Evolutionary conservation across 2,888 invertebrate genomes (phyloP), one percentile per base, ranked within the genome.

Genomic region (Eremobia ochroleuca): DNA sequence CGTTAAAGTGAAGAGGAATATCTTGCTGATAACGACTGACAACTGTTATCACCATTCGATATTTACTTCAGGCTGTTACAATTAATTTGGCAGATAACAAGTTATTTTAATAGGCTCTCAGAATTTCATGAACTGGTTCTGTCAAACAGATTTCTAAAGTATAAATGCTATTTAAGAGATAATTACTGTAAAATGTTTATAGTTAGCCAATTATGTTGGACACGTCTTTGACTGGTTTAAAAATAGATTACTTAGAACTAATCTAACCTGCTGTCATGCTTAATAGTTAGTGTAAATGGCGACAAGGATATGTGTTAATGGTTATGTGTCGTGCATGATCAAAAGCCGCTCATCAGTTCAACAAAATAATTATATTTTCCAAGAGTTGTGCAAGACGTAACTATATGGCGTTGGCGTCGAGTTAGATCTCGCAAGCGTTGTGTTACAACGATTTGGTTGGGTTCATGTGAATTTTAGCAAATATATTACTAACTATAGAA

Each of bases 41-140:
- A 59, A 11, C 68, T 69, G 28, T 73, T 77, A 72, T 81, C 77
- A 72, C 49, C 28, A 37, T 37, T 73, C 61, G 37, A 55, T 70
- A 66, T 73, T 68, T 59, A 70, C 69, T 69, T 49, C 15, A 15
- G 25, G 18, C 28, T 62, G 49, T 67, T 73, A 73, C n/a, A 73
- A 67, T 77, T 82, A 73, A 78, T 82, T 83, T 73, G 52, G 62
- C 37, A 62, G 55, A 82, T 62, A 55, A 82, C n/a, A 15, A 55
- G 11, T 28, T 82, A 69, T 73, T 62, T 37, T 73, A 61, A 28
- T 34, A 62, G 49, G 4, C n/a, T 64, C 68, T 71, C n/a, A 62
- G 66, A 71, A 73, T 71, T 65, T 61, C 65, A 74, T 79, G 74
- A 68, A 59, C 79, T 52, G 25, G 25, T 82, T 68, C 28, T 68